Base-by-base conservation (phyloP, 2,888 invertebrate species). In the Drosophila eohydei region DNA sequence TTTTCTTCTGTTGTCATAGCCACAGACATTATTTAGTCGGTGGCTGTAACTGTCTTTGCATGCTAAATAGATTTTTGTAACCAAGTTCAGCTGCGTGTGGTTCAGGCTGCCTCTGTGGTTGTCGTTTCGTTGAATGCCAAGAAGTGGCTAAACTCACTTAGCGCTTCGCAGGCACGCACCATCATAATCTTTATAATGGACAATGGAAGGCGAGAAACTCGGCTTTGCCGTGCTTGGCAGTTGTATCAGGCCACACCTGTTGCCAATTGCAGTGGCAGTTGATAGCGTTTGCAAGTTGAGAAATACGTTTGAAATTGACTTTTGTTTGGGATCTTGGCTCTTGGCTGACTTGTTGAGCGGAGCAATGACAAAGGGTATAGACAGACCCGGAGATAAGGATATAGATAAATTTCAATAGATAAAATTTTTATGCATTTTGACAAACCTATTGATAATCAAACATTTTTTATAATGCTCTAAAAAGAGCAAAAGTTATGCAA, bases 1-100 rank as follows among this genome's bases (percentile, higher is more conserved):
- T 62, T 57, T 38, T 36, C 57, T 8, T 56, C n/a, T 43, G 40
- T 63, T 54, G 55, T 50, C 64, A 48, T 58, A 65, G 16, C 28
- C 41, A 30, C 36, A 60, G 46, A 21, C 72, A 66, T 60, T 46
- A 57, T 72, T 72, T 71, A 67, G 43, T 56, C 51, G 55, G 55
- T 63, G 44, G 34, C 50, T 11, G 50, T 38, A 51, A 79, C 79
- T 54, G 62, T 36, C 57, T 72, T 80, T 85, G 85, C 86, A 83
- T 83, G 80, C 52, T 66, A 83, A 83, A 76, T 79, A 85, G 72
- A 80, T 56, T 68, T 81, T 44, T 41, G 57, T 63, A 48, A 51
- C 50, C 65, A 57, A 41, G 62, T 68, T 56, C 21, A 21, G n/a
- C 28, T 55, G 57, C 36, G 38, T 60, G 48, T 11, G 48, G 56